Evolutionary conservation across 2,888 invertebrate species (phyloP), one percentile per base, ranked within the genome.

Genomic region (Drosophila fulvimacula): DNA sequence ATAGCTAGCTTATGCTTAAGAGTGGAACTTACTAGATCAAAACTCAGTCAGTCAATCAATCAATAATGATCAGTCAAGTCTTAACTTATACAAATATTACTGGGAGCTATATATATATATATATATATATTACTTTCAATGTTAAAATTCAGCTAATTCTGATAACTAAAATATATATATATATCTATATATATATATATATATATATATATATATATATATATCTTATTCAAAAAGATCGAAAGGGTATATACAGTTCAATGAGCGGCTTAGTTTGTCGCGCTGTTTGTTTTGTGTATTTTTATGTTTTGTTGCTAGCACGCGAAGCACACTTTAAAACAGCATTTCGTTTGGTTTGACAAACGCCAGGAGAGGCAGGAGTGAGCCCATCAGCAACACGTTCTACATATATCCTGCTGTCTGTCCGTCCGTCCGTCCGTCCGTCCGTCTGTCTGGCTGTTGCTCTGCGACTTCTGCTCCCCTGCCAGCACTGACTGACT

Each of bases 341-440:
- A 73, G 63, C 63, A 69, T 79, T 77, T 78, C 75, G 60, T 71
- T 79, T 66, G 76, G 71, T 38, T 76, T 67, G 65, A 62, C 71
- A 76, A 75, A 60, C 76, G 76, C 60, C 76, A 58, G 73, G 55
- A 44, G 61, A 52, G 61, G 58, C 64, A 49, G 38, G 57, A 60
- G 69, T 73, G 27, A 30, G 51, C 65, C 59, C 76, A 73, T 69
- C 76, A 78, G 65, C 78, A 52, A 44, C 69, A 69, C 74, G 59
- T 70, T 57, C 73, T 66, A 52, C 69, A 61, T 77, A 73, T 65
- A 69, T 76, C 74, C 74, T 73, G 73, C 57, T 69, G 58, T 44
- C 72, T 36, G 42, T 76, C 65, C 7, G 36, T 36, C 11, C 6
- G 36, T 19, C 51, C 2, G 19, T 49, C 21, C 13, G 38, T 75